These are phyloP conservation scores for Ectobius pallidus DNA, from an alignment of 2,888 invertebrate genomes.

Conservation along the genomic window DNA sequence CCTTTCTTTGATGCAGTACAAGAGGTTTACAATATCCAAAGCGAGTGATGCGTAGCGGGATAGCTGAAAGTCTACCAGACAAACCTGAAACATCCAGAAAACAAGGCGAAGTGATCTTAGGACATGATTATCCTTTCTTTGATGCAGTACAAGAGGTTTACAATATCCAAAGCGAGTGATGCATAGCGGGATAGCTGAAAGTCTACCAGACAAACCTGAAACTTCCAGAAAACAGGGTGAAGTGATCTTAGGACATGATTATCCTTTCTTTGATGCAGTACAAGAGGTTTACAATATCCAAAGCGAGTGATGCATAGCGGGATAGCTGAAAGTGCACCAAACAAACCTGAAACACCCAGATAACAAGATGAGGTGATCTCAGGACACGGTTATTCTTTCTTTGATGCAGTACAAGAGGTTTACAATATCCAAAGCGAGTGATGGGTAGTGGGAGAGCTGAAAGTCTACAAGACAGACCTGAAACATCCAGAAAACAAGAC, in stretches of 20 bases:
- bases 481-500: too few relatives aligned
- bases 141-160: conserved; percentile 70
- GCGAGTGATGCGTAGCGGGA: conserved; percentile 73
- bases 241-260: too few relatives aligned
- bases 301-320: conserved; percentile 71
- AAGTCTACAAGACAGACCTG: conserved; percentile 74
- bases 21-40: conserved; percentile 68
- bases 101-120: too few relatives aligned
- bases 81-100: conserved; percentile 64
- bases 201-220: conserved; percentile 70
- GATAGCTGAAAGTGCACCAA: conserved; percentile 74
- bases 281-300: conserved; percentile 70
- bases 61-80: conserved; percentile 73
- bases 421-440: conserved; percentile 70
- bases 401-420: conserved; percentile 72
- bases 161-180: conserved; percentile 71
- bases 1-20: conserved; percentile 70
- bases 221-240: too few relatives aligned
- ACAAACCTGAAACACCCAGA: conserved; percentile 64
- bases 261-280: conserved; percentile 69
- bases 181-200: conserved; percentile 74
- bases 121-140: conserved; percentile 66
- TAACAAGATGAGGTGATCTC: too few relatives aligned
- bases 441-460: conserved; percentile 72
- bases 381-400: conserved; percentile 64